These are phyloP conservation scores for Leistus spinibarbis DNA, from an alignment of 2,888 invertebrate species.

Conservation along the genomic window DNA sequence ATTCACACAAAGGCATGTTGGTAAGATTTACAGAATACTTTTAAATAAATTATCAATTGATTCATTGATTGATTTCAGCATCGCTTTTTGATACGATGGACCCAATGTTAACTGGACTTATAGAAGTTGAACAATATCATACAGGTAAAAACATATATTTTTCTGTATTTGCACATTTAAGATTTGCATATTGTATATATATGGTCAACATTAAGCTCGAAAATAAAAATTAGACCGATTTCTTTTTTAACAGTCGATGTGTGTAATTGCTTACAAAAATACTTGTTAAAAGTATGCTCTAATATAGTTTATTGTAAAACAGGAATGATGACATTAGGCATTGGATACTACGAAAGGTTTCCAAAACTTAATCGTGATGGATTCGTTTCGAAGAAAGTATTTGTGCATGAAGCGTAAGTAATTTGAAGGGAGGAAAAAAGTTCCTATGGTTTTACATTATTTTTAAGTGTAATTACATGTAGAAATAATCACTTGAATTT, in stretches of 20 bases:
- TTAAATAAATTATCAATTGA: background rate
- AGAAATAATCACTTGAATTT: too few species aligned
- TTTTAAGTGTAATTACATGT: too few species aligned
- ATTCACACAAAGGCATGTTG: conserved; percentile 18
- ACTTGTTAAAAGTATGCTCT: background rate
- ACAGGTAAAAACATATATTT: conserved; percentile 12
- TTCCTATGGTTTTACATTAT: too few species aligned
- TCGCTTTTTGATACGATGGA: conserved; percentile 26
- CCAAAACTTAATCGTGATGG: background rate
- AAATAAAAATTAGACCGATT: too few species aligned
- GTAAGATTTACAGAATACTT: background rate
- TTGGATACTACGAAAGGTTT: conserved; percentile 2
- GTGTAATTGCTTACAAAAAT: too few species aligned
- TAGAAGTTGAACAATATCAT: conserved; percentile 20
- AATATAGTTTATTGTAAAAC: background rate
- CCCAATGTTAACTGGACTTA: conserved; percentile 14
- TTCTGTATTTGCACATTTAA: background rate
- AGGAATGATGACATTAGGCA: conserved; percentile 28
- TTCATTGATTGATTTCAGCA: conserved; percentile 8
- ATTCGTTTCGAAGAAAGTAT: conserved; percentile 15
- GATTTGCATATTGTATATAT: background rate
- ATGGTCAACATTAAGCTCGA: too few species aligned
- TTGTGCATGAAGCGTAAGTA: conserved; percentile 29
- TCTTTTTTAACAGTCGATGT: too few species aligned
- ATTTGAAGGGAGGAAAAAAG: too few species aligned